Evolutionary conservation across 2,888 invertebrate genomes (phyloP).

Genomic region (Amiota mariae): DNA sequence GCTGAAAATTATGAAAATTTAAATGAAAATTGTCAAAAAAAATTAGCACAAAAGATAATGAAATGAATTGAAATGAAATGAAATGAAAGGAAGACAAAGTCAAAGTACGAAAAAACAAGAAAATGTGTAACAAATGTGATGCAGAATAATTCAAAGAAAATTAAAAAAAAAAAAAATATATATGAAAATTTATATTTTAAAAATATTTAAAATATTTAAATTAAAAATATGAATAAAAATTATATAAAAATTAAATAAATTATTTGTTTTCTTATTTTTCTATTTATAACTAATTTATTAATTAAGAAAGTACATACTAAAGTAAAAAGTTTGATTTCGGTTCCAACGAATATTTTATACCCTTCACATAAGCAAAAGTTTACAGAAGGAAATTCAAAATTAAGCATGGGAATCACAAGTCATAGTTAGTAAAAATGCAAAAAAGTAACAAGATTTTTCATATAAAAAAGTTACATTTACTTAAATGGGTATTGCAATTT

Average conservation of each 20-base stretch:
- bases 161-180: conserved; percentile 1
- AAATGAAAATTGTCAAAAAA: conserved; percentile 35
- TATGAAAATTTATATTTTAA: conserved; percentile 14
- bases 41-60: background rate
- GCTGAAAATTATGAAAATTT: conserved; percentile 41
- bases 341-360: too few relatives aligned
- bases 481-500: too few relatives aligned
- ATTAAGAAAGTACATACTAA: background rate
- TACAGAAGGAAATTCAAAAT: too few relatives aligned
- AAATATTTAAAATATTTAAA: conserved; percentile 1
- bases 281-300: background rate
- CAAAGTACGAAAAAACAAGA: too few relatives aligned
- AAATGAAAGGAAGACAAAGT: too few relatives aligned
- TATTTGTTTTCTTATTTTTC: conserved; percentile 6
- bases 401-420: too few relatives aligned
- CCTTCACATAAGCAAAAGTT: conserved; percentile 33
- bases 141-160: conserved; percentile 31
- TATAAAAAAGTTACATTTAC: too few relatives aligned
- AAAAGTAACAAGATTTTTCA: too few relatives aligned
- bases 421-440: too few relatives aligned
- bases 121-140: conserved; percentile 33
- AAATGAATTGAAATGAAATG: conserved; percentile 34
- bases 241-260: conserved; percentile 12
- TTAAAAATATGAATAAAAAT: background rate
- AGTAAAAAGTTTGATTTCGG: background rate